These are phyloP conservation scores for Zygogramma bicolorata DNA, from an alignment of 2,888 invertebrate genomes.

Conservation along the genomic window DNA sequence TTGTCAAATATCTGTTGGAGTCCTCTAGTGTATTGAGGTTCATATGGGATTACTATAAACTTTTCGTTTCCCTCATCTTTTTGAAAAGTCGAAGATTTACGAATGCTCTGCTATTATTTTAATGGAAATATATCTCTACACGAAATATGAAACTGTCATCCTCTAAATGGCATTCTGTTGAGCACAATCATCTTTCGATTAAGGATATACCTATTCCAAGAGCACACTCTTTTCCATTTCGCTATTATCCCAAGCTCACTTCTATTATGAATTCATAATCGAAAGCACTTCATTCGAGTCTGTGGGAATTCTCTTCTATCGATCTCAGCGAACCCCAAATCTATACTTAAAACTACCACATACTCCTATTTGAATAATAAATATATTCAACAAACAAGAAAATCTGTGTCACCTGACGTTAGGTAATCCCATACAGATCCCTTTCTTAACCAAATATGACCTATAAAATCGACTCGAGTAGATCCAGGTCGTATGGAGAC, in stretches of 20 bases:
- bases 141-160: too few species aligned
- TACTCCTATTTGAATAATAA: slow-evolving; percentile 32
- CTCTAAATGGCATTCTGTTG: too few species aligned
- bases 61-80: too few species aligned
- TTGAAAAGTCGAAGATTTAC: too few species aligned
- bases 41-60: too few species aligned
- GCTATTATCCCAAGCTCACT: not conserved
- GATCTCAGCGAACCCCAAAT: slow-evolving; percentile 12
- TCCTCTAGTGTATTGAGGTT: too few species aligned
- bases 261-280: slow-evolving; percentile 18
- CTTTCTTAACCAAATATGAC: slow-evolving; percentile 40
- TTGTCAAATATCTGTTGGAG: too few species aligned
- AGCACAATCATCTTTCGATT: too few species aligned
- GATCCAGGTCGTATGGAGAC: not conserved
- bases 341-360: slow-evolving; percentile 27
- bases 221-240: not conserved
- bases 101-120: too few species aligned
- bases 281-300: not conserved
- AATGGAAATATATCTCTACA: too few species aligned
- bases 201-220: too few species aligned
- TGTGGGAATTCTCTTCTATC: slow-evolving; percentile 16
- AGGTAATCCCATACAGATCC: slow-evolving; percentile 27
- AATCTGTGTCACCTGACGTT: slow-evolving; percentile 33
- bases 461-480: slow-evolving; percentile 42
- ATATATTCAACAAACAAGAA: slow-evolving; percentile 30